Evolutionary conservation across 2,797 vertebrate species (phyloP).

Genomic region (Gadopsis bispinosus): DNA sequence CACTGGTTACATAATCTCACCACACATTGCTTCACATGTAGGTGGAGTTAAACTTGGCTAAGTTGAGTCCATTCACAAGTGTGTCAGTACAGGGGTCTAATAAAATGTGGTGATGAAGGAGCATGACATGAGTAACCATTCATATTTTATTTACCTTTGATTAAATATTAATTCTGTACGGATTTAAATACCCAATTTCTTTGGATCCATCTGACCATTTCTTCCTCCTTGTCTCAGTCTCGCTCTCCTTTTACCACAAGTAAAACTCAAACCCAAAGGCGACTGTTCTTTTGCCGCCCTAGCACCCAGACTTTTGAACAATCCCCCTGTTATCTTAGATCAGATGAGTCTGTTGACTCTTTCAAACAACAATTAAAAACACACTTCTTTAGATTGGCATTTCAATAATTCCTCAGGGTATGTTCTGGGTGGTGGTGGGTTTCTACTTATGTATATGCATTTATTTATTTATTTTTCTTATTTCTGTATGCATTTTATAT

Average conservation of each 20-base stretch:
- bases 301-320: no score
- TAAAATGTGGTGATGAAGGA: background rate
- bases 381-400: no score
- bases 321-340: no score
- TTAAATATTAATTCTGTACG: background rate
- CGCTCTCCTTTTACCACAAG: background rate
- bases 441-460: no score
- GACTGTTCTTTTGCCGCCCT: no score
- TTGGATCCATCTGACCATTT: background rate
- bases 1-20: conserved; percentile 52
- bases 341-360: no score
- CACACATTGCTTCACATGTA: conserved; percentile 41
- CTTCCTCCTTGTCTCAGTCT: background rate
- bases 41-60: conserved; percentile 64
- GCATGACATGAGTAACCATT: background rate
- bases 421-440: no score
- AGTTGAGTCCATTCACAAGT: conserved; percentile 58
- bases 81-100: conserved; percentile 15
- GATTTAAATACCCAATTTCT: background rate
- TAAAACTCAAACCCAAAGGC: no score
- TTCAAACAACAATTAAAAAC: no score
- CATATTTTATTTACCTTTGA: background rate
- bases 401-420: no score
- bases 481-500: no score
- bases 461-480: no score